Base-by-base conservation (phyloP, 2,113 vertebrate genomes). In the Eptesicus fuscus region DNA sequence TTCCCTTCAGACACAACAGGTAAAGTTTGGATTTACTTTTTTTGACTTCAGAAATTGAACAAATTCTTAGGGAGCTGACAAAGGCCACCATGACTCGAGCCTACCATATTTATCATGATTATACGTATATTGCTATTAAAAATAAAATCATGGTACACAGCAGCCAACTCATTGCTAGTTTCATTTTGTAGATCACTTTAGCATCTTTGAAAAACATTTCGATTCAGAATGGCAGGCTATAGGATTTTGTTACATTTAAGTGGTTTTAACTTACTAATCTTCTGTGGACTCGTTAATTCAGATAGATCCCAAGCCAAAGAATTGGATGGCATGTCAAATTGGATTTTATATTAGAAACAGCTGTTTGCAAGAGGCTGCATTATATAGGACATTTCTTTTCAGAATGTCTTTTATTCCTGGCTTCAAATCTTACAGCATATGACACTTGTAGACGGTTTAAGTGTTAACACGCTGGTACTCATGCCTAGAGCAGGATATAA, bases 1-100 rank as follows among this genome's bases (percentile, higher is more conserved):
- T 92, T 94, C 83, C 84, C 69, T 89, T 82, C 85, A 86, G 51
- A 96, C 61, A 86, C 82, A 95, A 79, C 14, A 91, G 78, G 85
- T 37, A 51, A 78, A 88, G 17, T n/a, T 14, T 83, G 63, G 61
- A 22, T 71, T 65, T 92, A 65, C 74, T 61, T 84, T 89, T 2
- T 49, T 4, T 53, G 40, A 79, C 49, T 78, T 87, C 35, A 96
- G 53, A 80, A 92, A 82, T 63, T 47, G 53, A 96, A 83, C 86
- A 70, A 30, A 78, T 83, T 88, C 44, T 69, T 53, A 80, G 83
- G 84, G 91, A 86, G 53, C 22, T 91, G 74, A 35, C 86, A 82
- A 94, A 91, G 86, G 95, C 63, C 86, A 67, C 59, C 25, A 61
- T 74, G 76, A 92, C 42, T 37, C 59, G 73, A 79, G 71, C 42